Base-by-base conservation (phyloP, 2,888 invertebrate genomes). In the Hydrotaea cyrtoneurina region DNA sequence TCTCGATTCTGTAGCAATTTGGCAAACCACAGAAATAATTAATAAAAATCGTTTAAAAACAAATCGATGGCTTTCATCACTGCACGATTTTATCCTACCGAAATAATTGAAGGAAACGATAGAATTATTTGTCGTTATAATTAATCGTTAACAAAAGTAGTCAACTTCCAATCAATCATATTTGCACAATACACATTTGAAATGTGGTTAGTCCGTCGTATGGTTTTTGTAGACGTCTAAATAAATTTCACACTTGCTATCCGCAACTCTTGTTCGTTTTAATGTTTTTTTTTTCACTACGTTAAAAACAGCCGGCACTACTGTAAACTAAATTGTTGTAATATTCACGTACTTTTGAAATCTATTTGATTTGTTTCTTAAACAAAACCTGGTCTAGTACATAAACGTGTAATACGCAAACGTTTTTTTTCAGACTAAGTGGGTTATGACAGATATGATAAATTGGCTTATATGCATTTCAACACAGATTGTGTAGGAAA, bases 71-170 rank as follows among this genome's bases (percentile, higher is more conserved):
- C 39, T 39, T 10, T 39, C 39, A 39, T 8, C 39, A 10, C 39
- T 4, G 39, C 11, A 39, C 39, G 8, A 31, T 3, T 62, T 50
- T 31, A n/a, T 39, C 15, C 4, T 17, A 36, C 15, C 62, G n/a
- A 31, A 31, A 31, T 62, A 62, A 62, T 62, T 23, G 62, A 62
- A 62, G 62, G 62, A 62, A 62, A 62, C 62, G 31, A 31, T 62
- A n/a, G n/a, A 62, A 62, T 36, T 62, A 31, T 23, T n/a, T 17
- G n/a, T 4, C n/a, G 8, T 36, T 31, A 3, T 3, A 50, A 50
- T 50, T 50, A 50, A 50, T 50, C 13, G 43, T 43, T 26, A 26
- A 10, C 13, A 13, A 26, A 23, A 50, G 2, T 2, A 50, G n/a
- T 39, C 39, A 39, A n/a, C 62, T 4, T 10, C 1, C 26, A 59